phyloP scores from a whole-genome alignment of 2,113 vertebrate genomes.

The Saguinus midas region DNA sequence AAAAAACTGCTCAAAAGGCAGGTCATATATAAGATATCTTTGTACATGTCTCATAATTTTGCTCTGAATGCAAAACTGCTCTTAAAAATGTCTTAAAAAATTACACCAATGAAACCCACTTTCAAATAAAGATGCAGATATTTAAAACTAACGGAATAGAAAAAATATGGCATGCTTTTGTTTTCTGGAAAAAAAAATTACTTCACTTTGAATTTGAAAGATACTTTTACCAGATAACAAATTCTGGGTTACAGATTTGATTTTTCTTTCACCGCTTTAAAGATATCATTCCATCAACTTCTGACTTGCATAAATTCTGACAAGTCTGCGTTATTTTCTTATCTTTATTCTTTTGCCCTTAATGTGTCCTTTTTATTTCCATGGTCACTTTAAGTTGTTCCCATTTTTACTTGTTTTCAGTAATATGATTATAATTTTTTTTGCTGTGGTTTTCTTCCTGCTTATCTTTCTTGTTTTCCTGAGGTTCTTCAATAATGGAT shows the following conservation, averaged over 20 bases:
- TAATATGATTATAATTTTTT: too few species aligned
- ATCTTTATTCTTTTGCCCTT: neutral
- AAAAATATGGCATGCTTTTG: neutral
- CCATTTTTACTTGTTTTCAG: neutral
- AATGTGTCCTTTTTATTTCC: neutral
- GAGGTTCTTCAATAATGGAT: neutral
- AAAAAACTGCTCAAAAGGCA: neutral
- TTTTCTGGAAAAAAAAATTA: neutral
- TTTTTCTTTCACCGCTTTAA: neutral
- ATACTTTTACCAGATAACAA: neutral
- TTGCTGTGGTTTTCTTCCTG: neutral
- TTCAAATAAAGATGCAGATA: neutral
- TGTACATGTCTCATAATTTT: too few species aligned
- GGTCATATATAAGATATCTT: too few species aligned
- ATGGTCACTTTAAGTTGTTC: neutral
- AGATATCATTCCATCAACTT: neutral
- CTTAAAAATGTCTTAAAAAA: neutral
- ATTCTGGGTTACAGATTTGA: neutral
- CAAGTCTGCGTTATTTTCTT: neutral
- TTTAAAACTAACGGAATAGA: neutral
- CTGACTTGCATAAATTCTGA: neutral
- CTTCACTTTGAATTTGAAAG: neutral
- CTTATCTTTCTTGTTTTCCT: neutral
- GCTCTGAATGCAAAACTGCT: too few species aligned
- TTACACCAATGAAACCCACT: neutral